Evolutionary conservation across 2,797 vertebrate genomes (phyloP).

Genomic region (Triplophysa yarkandensis): DNA sequence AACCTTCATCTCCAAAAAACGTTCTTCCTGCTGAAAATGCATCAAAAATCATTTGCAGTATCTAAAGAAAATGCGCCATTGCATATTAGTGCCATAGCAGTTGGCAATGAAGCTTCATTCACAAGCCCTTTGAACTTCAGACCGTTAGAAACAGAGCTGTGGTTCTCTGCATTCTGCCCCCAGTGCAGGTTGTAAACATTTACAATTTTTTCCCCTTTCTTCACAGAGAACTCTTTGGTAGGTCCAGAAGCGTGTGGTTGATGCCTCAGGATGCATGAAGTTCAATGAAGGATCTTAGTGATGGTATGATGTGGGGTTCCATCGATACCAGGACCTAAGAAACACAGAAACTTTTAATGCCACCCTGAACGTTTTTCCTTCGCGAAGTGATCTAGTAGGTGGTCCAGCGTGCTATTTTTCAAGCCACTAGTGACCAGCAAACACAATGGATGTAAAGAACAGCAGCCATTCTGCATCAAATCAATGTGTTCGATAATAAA

Average conservation of each 20-base stretch:
- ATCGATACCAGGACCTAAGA: constrained; percentile 91
- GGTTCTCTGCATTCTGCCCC: constrained; percentile 22
- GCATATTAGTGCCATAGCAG: constrained; percentile 17
- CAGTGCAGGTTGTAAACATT: constrained; percentile 51
- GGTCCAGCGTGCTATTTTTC: no score
- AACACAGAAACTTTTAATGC: constrained; percentile 2
- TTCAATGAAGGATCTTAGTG: constrained; percentile 74
- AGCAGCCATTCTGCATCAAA: no score
- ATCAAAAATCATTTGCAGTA: background rate
- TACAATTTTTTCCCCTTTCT: constrained; percentile 16
- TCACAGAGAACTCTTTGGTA: background rate
- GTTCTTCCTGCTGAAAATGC: constrained; percentile 8
- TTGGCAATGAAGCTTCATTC: constrained; percentile 17
- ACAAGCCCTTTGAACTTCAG: constrained; percentile 35
- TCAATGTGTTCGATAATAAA: no score
- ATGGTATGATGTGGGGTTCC: constrained; percentile 88
- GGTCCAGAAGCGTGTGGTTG: constrained; percentile 1
- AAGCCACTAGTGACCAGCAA: no score
- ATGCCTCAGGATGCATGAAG: background rate
- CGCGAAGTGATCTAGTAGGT: no score
- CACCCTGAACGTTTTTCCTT: background rate
- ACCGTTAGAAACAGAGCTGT: constrained; percentile 30
- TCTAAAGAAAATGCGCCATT: constrained; percentile 19
- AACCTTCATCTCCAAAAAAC: constrained; percentile 32
- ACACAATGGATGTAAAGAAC: no score